phyloP scores from a whole-genome alignment of 2,113 vertebrate species.

The Eurystomus gularis region DNA sequence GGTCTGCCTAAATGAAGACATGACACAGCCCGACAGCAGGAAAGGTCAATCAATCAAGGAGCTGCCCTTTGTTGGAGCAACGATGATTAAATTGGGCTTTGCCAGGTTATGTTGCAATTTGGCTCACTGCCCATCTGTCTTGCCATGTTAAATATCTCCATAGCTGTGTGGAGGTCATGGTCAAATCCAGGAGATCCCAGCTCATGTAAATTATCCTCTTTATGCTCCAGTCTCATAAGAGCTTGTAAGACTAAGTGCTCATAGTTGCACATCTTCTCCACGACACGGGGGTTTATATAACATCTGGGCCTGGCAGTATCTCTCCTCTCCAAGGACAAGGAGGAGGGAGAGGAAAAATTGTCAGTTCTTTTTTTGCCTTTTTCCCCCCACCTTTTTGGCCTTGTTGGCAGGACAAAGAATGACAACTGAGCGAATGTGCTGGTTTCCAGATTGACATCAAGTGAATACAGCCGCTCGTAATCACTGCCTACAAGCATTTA shows the following conservation, averaged over 20 bases:
- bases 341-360: background rate
- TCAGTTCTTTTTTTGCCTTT: background rate
- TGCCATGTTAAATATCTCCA: background rate
- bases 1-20: background rate
- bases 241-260: background rate
- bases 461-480: background rate
- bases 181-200: background rate
- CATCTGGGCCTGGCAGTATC: background rate
- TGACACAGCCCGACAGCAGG: background rate
- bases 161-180: background rate
- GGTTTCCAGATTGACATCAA: background rate
- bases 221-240: background rate
- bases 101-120: background rate
- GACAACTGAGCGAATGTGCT: background rate
- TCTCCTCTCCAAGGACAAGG: background rate
- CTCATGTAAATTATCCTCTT: background rate
- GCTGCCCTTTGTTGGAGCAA: accelerated
- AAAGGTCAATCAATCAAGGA: background rate
- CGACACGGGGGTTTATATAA: accelerated
- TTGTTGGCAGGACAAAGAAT: conserved; percentile 10
- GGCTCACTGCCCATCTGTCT: background rate
- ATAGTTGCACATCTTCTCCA: background rate
- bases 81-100: background rate
- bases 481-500: background rate
- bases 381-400: background rate